These are phyloP conservation scores for Limenitis camilla DNA, from an alignment of 2,888 invertebrate species.

Conservation along the genomic window DNA sequence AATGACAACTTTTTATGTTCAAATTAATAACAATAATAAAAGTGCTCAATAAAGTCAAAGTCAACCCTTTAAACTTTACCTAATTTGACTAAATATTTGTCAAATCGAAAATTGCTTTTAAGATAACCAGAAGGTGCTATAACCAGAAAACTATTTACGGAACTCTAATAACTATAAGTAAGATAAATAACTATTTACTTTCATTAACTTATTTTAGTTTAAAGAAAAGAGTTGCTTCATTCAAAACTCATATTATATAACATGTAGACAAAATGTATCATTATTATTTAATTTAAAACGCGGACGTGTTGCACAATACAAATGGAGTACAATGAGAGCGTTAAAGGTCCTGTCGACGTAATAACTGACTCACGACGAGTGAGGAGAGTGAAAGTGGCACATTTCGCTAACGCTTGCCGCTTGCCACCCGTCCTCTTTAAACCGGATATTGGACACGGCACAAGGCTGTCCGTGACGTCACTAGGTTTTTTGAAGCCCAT, in stretches of 20 bases:
- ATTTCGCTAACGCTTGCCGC: conserved; percentile 32
- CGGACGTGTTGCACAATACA: conserved; percentile 57
- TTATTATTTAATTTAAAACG: conserved; percentile 38
- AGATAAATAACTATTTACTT: too few relatives aligned
- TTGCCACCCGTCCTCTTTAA: conserved; percentile 12
- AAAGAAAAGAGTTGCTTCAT: neutral
- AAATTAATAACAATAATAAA: too few relatives aligned
- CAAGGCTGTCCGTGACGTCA: conserved; percentile 7
- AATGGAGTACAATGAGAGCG: conserved; percentile 37
- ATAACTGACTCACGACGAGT: conserved; percentile 48
- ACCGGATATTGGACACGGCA: conserved; percentile 1
- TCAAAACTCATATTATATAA: conserved; percentile 10
- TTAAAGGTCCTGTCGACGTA: conserved; percentile 58
- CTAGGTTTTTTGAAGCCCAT: neutral
- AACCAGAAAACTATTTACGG: too few relatives aligned
- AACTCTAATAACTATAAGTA: too few relatives aligned
- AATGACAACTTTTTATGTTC: too few relatives aligned
- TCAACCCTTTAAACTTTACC: too few relatives aligned
- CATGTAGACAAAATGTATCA: conserved; percentile 31
- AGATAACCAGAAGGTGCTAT: too few relatives aligned
- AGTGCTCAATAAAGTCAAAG: too few relatives aligned
- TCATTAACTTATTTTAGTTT: too few relatives aligned
- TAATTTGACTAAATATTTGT: too few relatives aligned
- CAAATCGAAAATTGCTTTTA: too few relatives aligned
- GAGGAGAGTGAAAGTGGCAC: conserved; percentile 63